Conservation (phyloP, 2,113 vertebrate species). For the Setophaga petechia region DNA sequence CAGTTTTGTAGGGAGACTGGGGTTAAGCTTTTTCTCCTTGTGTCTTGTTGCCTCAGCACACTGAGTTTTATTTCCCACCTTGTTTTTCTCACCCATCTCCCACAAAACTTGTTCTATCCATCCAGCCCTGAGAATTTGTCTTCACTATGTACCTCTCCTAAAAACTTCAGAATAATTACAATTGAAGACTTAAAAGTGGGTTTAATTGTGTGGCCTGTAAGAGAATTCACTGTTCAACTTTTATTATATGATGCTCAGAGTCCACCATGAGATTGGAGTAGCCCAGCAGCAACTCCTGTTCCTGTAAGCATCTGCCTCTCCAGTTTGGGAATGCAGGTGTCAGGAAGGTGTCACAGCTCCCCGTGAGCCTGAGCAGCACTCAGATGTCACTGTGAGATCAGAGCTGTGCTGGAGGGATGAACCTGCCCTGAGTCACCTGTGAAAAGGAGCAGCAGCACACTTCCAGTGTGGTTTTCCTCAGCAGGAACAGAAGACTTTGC, state of each 20-base stretch:
- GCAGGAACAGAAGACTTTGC: not conserved
- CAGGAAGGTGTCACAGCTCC: not conserved
- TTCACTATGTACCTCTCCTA: not conserved
- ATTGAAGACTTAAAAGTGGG: not conserved
- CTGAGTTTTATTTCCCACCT: not conserved
- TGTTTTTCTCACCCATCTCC: not conserved
- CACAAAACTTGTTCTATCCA: not conserved
- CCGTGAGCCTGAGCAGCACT: not conserved
- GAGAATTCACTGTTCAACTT: not conserved
- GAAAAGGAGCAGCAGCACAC: not conserved
- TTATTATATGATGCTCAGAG: not conserved
- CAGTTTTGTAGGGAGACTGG: not conserved
- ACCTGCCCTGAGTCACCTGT: not conserved
- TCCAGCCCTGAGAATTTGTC: not conserved
- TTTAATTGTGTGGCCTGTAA: not conserved
- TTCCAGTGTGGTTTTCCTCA: not conserved
- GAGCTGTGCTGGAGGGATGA: not conserved
- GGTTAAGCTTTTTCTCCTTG: not conserved
- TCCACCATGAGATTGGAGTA: not conserved
- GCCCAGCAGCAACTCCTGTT: not conserved
- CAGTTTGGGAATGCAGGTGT: not conserved
- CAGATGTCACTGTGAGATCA: not conserved
- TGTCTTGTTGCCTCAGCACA: not conserved
- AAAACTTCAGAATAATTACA: not conserved
- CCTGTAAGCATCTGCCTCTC: not conserved